Evolutionary conservation across 2,113 vertebrate genomes (phyloP), one percentile per base, ranked within the genome.

Genomic region (Oryzias celebensis): DNA sequence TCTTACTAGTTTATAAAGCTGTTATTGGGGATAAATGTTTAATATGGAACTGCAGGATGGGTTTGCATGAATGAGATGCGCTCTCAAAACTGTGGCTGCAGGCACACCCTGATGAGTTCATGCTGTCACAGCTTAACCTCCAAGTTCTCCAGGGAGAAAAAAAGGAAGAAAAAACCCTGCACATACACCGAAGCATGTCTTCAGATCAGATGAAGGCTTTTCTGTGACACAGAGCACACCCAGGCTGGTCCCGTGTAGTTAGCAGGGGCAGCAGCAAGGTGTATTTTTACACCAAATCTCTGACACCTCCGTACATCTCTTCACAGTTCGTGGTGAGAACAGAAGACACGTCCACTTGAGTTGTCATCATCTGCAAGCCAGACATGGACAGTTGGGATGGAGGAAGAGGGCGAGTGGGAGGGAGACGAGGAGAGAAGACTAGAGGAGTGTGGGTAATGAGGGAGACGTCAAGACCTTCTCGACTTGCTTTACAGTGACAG

Each of bases 281-380:
- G 80, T 84, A 83, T 87, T 85, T 85, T 84, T 83, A 86, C 85
- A 82, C 80, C 62, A 81, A 74, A 78, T 85, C 73, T 57, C 75
- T 85, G 86, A 86, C 86, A 89, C 80, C 81, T 89, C 58, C 69
- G 65, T 82, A 66, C 74, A 78, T 86, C 78, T 84, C 77, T 85
- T 86, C 87, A 85, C 87, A 85, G 82, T 75, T 84, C 77, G 61
- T 65, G 75, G 73, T 73, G 84, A 84, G 88, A 86, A 82, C 73
- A 83, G 71, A 82, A 86, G 75, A 87, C 76, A 76, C 47, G 83
- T 85, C 84, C 81, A 75, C 70, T 82, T 81, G 79, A 82, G 79
- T 85, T 82, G 84, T 77, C 84, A 77, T 84, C 84, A 85, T 1
- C 78, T 43, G 53, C 72, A 74, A 60, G 71, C 50, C 64, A 60